A percentile compares a stretch with the other conserved stretches of the same genome.
These are phyloP conservation scores for Puma concolor DNA, from an alignment of 2,113 vertebrate species.

Conservation along the genomic window DNA sequence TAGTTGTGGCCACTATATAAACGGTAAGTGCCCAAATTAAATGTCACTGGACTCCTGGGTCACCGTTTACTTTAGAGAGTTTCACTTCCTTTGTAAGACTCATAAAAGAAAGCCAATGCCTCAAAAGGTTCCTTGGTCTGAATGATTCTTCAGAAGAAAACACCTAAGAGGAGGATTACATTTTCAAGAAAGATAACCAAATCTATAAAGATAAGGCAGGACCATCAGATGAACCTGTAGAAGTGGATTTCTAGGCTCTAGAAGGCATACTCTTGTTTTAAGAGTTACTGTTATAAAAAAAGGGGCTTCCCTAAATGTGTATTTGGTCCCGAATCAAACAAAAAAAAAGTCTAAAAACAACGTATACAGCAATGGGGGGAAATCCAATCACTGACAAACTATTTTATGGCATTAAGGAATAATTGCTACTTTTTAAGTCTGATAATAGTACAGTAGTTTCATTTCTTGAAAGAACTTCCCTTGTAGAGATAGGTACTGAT, in stretches of 20 bases:
- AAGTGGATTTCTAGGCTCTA: neutral
- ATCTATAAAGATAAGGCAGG: neutral
- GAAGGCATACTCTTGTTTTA: neutral
- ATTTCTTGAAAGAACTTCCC: neutral
- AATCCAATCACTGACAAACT: neutral
- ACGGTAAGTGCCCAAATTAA: constrained; percentile 58
- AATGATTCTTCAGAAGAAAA: constrained; percentile 47
- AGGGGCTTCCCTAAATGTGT: neutral
- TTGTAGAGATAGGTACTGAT: neutral
- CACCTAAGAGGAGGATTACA: neutral
- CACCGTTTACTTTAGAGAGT: constrained; percentile 45
- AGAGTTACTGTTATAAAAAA: neutral
- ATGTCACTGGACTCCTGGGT: constrained; percentile 69
- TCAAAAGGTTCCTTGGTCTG: constrained; percentile 36
- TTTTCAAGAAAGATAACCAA: constrained; percentile 52
- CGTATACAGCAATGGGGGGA: rapidly evolving
- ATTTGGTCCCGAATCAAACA: neutral
- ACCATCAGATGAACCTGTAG: neutral
- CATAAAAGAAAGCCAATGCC: constrained; percentile 26
- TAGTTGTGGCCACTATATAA: constrained; percentile 29
- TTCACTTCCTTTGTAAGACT: constrained; percentile 43
- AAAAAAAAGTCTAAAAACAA: neutral
- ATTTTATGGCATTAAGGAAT: neutral
- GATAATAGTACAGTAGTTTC: neutral
- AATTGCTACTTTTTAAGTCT: neutral